Evolutionary conservation across 2,888 invertebrate genomes (phyloP).

Genomic region (Trissolcus brochymenae): DNA sequence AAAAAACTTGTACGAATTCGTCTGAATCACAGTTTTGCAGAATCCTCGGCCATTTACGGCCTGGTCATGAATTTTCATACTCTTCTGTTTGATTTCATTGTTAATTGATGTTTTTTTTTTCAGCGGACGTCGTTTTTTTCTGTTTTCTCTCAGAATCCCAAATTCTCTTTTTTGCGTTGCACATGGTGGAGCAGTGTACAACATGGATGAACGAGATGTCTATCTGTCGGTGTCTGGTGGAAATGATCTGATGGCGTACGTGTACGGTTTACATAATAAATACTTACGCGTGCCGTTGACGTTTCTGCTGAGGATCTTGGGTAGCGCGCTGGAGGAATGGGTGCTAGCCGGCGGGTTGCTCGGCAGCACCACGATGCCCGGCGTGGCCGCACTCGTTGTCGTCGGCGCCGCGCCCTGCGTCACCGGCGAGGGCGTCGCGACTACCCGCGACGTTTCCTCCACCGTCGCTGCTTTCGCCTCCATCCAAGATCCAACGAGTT

Average conservation of each 20-base stretch:
- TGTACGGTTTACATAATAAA: slow-evolving; percentile 44
- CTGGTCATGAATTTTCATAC: slow-evolving; percentile 5
- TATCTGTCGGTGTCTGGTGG: slow-evolving; percentile 3
- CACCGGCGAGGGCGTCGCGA: slow-evolving; percentile 69
- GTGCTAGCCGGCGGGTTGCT: slow-evolving; percentile 38
- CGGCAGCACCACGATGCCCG: slow-evolving; percentile 53
- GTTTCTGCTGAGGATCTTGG: slow-evolving; percentile 74
- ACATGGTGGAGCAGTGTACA: neutral
- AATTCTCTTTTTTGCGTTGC: neutral
- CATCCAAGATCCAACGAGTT: slow-evolving; percentile 46
- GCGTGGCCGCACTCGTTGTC: slow-evolving; percentile 54
- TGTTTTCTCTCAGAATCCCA: too few species aligned
- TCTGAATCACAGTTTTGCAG: neutral
- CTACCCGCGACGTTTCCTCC: slow-evolving; percentile 66
- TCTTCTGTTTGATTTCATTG: slow-evolving; percentile 6
- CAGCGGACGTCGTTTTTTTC: too few species aligned
- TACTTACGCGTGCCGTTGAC: slow-evolving; percentile 75
- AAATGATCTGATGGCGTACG: slow-evolving; percentile 24
- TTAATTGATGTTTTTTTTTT: neutral
- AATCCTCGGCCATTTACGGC: neutral
- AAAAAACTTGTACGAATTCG: neutral
- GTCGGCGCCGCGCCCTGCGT: slow-evolving; percentile 49
- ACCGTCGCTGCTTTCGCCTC: slow-evolving; percentile 48
- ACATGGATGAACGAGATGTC: slow-evolving; percentile 4
- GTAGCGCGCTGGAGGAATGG: slow-evolving; percentile 57